Percentiles rank a stretch among this genome's conserved stretches.
Evolutionary conservation across 2,797 vertebrate genomes (phyloP).

Genomic region (Labroides dimidiatus): DNA sequence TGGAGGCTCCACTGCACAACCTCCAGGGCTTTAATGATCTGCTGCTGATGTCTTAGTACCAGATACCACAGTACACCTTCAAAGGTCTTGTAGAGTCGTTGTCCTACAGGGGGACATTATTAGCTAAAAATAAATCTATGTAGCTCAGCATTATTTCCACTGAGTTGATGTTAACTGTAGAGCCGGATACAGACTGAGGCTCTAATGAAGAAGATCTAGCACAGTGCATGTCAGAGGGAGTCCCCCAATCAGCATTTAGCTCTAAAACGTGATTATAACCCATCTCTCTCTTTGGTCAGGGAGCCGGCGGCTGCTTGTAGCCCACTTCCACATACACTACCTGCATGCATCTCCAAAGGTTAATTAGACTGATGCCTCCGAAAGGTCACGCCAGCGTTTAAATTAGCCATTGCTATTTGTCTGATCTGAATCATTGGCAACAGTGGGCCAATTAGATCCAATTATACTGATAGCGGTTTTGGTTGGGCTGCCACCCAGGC

Average conservation of each 20-base stretch:
- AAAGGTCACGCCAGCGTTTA: slow-evolving; percentile 83
- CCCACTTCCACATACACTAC: slow-evolving; percentile 71
- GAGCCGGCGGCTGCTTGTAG: slow-evolving; percentile 42
- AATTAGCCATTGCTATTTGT: slow-evolving; percentile 83
- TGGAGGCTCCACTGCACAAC: too few species aligned
- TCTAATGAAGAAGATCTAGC: slow-evolving; percentile 11
- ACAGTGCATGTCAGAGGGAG: background rate
- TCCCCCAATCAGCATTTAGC: slow-evolving; percentile 25
- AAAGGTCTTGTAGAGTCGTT: too few species aligned
- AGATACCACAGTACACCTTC: too few species aligned
- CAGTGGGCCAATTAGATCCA: slow-evolving; percentile 84
- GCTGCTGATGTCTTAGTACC: too few species aligned
- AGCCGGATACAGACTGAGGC: background rate
- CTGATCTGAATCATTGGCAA: slow-evolving; percentile 81
- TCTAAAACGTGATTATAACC: slow-evolving; percentile 46
- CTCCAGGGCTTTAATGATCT: too few species aligned
- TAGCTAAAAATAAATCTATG: too few species aligned
- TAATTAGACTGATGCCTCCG: slow-evolving; percentile 82
- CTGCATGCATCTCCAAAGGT: slow-evolving; percentile 78
- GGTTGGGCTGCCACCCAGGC: slow-evolving; percentile 63
- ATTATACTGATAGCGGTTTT: slow-evolving; percentile 76
- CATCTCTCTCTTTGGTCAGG: slow-evolving; percentile 30
- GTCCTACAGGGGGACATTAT: too few species aligned
- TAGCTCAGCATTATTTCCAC: background rate
- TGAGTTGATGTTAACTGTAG: background rate